A percentile compares a stretch with the other conserved stretches of the same genome.
These are phyloP conservation scores for Calypte anna DNA, from an alignment of 2,113 vertebrate genomes.

Conservation along the genomic window DNA sequence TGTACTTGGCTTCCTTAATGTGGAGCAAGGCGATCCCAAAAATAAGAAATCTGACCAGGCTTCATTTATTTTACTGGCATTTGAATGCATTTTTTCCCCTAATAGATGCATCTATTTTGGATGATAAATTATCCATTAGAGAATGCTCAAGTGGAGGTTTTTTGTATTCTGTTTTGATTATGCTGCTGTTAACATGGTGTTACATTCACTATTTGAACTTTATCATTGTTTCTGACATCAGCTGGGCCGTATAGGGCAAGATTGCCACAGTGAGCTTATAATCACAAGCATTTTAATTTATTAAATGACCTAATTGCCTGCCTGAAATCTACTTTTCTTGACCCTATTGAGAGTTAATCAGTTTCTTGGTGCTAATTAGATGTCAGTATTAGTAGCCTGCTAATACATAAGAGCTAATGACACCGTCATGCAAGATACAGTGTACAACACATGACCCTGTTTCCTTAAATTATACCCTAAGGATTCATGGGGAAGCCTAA, in stretches of 20 bases:
- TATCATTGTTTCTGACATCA: slow-evolving; percentile 23
- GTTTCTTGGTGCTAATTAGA: slow-evolving; percentile 73
- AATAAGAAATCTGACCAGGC: slow-evolving; percentile 49
- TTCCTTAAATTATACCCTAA: slow-evolving; percentile 63
- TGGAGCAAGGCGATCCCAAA: slow-evolving; percentile 12
- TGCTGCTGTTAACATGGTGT: slow-evolving; percentile 1
- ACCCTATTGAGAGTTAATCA: slow-evolving; percentile 73
- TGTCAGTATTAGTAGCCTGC: slow-evolving; percentile 61
- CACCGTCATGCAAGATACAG: slow-evolving; percentile 18
- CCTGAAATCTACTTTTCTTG: slow-evolving; percentile 69
- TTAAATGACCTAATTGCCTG: slow-evolving; percentile 72
- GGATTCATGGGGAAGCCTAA: slow-evolving; percentile 15
- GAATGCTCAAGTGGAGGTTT: slow-evolving; percentile 38
- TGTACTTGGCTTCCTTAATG: slow-evolving; percentile 8
- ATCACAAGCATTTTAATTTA: slow-evolving; percentile 70
- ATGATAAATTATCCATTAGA: slow-evolving; percentile 69
- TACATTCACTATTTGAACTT: slow-evolving; percentile 46
- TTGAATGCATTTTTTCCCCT: slow-evolving; percentile 52
- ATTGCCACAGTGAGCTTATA: slow-evolving; percentile 47
- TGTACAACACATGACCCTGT: slow-evolving; percentile 31
- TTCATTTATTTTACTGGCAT: slow-evolving; percentile 67
- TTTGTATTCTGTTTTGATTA: slow-evolving; percentile 57
- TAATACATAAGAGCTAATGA: slow-evolving; percentile 65
- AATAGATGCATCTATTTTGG: slow-evolving; percentile 67
- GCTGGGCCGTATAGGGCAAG: slow-evolving; percentile 5